Base-by-base conservation (phyloP, 2,888 invertebrate species). In the Xiphydria camelus region DNA sequence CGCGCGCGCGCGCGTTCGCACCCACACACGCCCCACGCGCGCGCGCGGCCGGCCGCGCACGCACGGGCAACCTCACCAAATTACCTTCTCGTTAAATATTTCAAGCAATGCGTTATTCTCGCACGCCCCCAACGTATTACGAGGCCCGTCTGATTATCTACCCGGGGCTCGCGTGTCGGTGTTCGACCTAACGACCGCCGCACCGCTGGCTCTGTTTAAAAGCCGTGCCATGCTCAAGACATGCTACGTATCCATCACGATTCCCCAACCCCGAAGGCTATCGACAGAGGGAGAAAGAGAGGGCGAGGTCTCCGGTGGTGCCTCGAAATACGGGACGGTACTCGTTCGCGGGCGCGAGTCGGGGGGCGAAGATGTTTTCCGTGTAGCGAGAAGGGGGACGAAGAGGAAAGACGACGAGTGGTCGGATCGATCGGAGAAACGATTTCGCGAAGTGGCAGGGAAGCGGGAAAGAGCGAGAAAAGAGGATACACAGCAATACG, bases 31-130 rank as follows among this genome's bases (percentile, higher is more conserved):
- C 32, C 12, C 32, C 7, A 6, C 5, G 12, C 12, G 12, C 6
- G 12, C 7, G 5, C 6, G 22, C 37, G 10, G 10, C 37, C 37
- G 10, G 14, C 37, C 10, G 18, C 34, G 18, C 34, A 35, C 42
- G 25, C 29, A 39, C 25, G 14, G 33, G 43, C 41, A 53, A 47
- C 48, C 49, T 36, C 41, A 41, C 59, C 63, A 67, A 68, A 68
- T 70, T 68, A 68, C 58, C 57, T 61, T 60, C 60, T 58, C 60
- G 69, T 70, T 68, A 69, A 67, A 68, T 67, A 67, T 68, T 66
- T 63, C 61, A 57, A 59, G 64, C 59, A 63, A 66, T 66, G 64
- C 56, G 59, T 65, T 66, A 69, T 62, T 58, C 62, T 63, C 63
- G 53, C 68, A 64, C 68, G 64, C 67, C 68, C 66, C 61, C 68